Evolutionary conservation across 2,113 vertebrate genomes (phyloP), one percentile per base, ranked within the genome.

Genomic region (Epinephelus fuscoguttatus): DNA sequence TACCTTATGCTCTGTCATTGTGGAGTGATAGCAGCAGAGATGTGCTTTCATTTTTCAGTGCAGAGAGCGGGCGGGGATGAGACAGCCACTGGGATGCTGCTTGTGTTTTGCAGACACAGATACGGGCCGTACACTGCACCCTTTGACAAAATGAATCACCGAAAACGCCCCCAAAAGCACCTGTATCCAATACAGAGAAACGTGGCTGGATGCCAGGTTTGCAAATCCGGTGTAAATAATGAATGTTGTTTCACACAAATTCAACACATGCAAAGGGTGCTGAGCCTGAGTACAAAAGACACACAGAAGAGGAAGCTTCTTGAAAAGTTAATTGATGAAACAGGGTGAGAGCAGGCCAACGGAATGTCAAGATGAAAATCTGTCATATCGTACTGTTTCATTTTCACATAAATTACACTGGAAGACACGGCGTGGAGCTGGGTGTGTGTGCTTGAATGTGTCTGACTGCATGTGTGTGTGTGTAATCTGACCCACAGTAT

Each of bases 41-140:
- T 73, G 80, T 72, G 83, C 82, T 87, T 92, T 93, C 70, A 92
- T 90, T 81, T 82, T 75, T 82, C 75, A 53, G 75, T n/a, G 49
- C 71, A 68, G 67, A 53, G 76, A 86, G 83, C 74, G 42, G 71
- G 53, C 50, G 45, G 59, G 61, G 75, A 80, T 75, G 57, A 87
- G 79, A 77, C 67, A 66, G 50, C 52, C 62, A 23, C 47, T 8
- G 56, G 74, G 66, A 75, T 40, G 72, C 45, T 45, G 84, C 62
- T 70, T 77, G 85, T 88, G 82, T 81, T 89, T 82, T 84, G 79
- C 74, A 86, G 82, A 89, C 70, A 78, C 72, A 75, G 88, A 90
- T 81, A 62, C 85, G 87, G 78, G 84, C 42, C 64, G 30, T 40
- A 86, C 75, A 81, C 76, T 59, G 75, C 68, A 84, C 63, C 50